Conservation (phyloP, 2,888 invertebrate species). For the Carcina quercana region DNA sequence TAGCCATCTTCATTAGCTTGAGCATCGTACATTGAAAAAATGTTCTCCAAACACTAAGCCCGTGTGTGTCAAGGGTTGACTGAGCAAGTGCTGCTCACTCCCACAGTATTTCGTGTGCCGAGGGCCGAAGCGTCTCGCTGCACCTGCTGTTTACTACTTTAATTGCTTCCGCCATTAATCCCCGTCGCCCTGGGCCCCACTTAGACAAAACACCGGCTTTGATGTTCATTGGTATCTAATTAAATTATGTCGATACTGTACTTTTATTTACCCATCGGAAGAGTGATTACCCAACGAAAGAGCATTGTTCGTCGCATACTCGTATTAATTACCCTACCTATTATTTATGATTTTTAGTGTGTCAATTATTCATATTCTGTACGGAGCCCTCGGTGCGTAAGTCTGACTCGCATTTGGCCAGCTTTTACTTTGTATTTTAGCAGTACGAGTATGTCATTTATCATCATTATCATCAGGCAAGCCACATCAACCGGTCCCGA, state of each 20-base stretch:
- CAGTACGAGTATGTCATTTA: no score
- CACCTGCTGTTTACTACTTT: conserved; percentile 68
- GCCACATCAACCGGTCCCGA: no score
- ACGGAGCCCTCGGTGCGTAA: no score
- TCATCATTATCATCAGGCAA: no score
- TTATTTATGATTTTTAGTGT: no score
- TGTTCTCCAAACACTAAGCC: not conserved
- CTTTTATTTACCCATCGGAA: not conserved
- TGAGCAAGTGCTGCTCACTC: conserved; percentile 32
- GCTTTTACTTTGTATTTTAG: no score
- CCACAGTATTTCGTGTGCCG: conserved; percentile 54
- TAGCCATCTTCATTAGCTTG: not conserved
- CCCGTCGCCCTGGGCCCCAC: conserved; percentile 43
- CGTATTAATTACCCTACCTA: not conserved
- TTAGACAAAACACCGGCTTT: conserved; percentile 24
- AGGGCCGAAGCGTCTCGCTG: conserved; percentile 37
- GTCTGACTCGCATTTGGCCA: no score
- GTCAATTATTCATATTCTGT: no score
- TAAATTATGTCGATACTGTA: not conserved
- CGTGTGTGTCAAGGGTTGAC: conserved; percentile 1
- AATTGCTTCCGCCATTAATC: conserved; percentile 64
- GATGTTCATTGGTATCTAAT: conserved; percentile 1
- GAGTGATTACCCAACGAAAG: not conserved
- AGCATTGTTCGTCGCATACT: not conserved
- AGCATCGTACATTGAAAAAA: not conserved